Base-by-base conservation (phyloP, 2,797 vertebrate species). In the Ceryle rudis region DNA sequence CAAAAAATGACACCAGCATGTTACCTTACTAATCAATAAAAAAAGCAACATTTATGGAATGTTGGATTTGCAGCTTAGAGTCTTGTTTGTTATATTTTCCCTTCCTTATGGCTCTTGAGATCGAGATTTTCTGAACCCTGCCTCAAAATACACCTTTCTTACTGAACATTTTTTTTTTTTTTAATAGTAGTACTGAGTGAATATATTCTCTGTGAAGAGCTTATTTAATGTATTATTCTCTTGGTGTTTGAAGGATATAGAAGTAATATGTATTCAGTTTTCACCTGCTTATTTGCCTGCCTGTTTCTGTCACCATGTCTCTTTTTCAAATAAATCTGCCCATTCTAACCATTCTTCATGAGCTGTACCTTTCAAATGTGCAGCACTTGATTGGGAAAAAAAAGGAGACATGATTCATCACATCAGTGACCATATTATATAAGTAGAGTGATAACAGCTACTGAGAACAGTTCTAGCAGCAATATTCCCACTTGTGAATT, bases 391-490 rank as follows among this genome's bases (percentile, higher is more conserved):
- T 88, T 44, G 75, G 62, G 66, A n/a, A 74, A 62, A 81, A 71
- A 58, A 77, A 71, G 29, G 55, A 82, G 80, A 52, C 52, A 33
- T 93, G 90, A 93, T 67, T 96, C 85, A 91, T 80, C 31, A 5
- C 37, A 80, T 67, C 94, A 94, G 13, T 84, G 77, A 89, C 61
- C 26, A 1, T n/a, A 26, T 96, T 95, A 73, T 70, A 17, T 75
- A 94, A 90, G 7, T 62, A 65, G 65, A 83, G 26, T 26, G 69
- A 18, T 61, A 87, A 54, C 64, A 82, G 26, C 78, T 70, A 57
- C 61, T 47, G 73, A 64, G 46, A 88, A 31, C 22, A 39, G 75
- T 75, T 62, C 25, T 62, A 73, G 42, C 73, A 89, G 73, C 72
- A 75, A 5, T 66, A 83, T 81, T 91, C 81, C 54, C 54, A 66